A percentile compares a stretch with the other conserved stretches of the same genome.
These are phyloP conservation scores for Acipenser oxyrinchus DNA, from an alignment of 2,797 vertebrate genomes.

Conservation along the genomic window DNA sequence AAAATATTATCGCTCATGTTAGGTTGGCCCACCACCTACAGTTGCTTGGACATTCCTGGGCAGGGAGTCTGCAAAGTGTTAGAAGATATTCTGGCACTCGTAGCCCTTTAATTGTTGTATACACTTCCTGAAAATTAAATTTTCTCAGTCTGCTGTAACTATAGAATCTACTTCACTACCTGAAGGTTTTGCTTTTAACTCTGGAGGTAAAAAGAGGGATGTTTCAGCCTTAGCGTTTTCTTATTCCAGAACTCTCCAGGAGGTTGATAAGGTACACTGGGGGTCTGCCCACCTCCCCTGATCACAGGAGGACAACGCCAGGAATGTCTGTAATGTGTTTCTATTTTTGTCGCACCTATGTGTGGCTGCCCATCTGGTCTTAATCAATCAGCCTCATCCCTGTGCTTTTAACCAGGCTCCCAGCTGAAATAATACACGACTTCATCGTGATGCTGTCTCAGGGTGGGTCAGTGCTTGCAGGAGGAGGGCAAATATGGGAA, in stretches of 20 bases:
- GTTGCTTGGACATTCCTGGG: too few species aligned
- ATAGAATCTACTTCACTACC: too few species aligned
- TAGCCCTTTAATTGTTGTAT: too few species aligned
- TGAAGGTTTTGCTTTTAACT: too few species aligned
- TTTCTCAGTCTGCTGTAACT: too few species aligned
- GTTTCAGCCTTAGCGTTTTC: slow-evolving; percentile 39
- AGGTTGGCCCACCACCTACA: too few species aligned
- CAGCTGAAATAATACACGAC: slow-evolving; percentile 84
- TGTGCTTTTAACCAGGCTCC: slow-evolving; percentile 61
- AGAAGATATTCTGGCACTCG: too few species aligned
- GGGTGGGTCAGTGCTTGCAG: slow-evolving; percentile 46
- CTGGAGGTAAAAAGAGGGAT: too few species aligned
- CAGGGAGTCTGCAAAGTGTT: too few species aligned
- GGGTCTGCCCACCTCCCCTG: slow-evolving; percentile 49
- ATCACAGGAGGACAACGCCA: slow-evolving; percentile 62
- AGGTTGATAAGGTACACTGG: slow-evolving; percentile 57
- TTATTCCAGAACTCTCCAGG: slow-evolving; percentile 60
- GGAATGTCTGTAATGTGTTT: slow-evolving; percentile 78
- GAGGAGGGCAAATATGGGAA: slow-evolving; percentile 31
- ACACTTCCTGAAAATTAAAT: too few species aligned
- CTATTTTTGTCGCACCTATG: slow-evolving; percentile 83
- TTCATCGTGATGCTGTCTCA: slow-evolving; percentile 53
- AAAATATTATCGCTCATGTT: too few species aligned
- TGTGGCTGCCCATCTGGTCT: slow-evolving; percentile 86
- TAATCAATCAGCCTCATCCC: slow-evolving; percentile 81